These are phyloP conservation scores for Drosophila dunni DNA, from an alignment of 1,140 invertebrate species.

Conservation along the genomic window DNA sequence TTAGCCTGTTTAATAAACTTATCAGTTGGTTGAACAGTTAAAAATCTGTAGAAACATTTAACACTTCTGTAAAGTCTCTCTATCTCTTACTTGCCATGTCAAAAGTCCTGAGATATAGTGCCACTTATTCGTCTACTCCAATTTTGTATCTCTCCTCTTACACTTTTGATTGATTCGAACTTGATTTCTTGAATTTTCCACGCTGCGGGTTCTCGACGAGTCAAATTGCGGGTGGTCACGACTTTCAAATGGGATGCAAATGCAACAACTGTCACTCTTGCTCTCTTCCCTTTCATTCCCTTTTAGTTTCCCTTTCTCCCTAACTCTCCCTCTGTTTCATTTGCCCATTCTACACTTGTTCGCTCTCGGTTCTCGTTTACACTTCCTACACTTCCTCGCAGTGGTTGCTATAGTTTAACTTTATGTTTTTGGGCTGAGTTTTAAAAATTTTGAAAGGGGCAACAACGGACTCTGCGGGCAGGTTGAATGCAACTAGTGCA, in stretches of 20 bases:
- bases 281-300: background rate
- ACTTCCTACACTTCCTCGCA: slow-evolving; percentile 29
- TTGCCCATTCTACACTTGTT: background rate
- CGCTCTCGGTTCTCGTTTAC: slow-evolving; percentile 19
- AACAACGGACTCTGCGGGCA: slow-evolving; percentile 36
- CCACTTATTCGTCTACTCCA: no score
- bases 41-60: background rate
- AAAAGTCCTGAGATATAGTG: no score
- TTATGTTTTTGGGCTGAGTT: slow-evolving; percentile 28
- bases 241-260: slow-evolving; percentile 42
- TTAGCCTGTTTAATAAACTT: no score
- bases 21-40: no score
- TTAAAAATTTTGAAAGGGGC: slow-evolving; percentile 12
- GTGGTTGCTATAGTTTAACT: slow-evolving; percentile 23
- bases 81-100: no score
- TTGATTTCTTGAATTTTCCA: slow-evolving; percentile 4
- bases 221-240: slow-evolving; percentile 77
- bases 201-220: slow-evolving; percentile 61
- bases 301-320: background rate
- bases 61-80: no score
- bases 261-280: slow-evolving; percentile 27
- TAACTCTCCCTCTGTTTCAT: slow-evolving; percentile 17
- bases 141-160: background rate
- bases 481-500: slow-evolving; percentile 61
- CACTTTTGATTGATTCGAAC: background rate